These are phyloP conservation scores for Eufriesea mexicana DNA, from an alignment of 1,140 invertebrate species.

Conservation along the genomic window DNA sequence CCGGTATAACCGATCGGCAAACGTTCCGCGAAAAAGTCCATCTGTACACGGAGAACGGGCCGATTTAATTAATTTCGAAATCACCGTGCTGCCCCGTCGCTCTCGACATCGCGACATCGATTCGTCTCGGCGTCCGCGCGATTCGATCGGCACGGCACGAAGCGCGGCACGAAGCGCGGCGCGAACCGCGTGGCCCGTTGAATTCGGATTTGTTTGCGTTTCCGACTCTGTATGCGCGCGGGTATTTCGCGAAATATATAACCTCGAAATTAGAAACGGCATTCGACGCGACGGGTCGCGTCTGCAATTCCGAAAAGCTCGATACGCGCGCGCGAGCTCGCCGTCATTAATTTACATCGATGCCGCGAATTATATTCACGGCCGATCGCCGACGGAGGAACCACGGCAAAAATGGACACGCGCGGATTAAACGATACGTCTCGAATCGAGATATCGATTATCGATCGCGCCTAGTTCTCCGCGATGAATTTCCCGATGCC, in stretches of 20 bases:
- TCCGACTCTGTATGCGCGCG: not conserved
- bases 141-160: too few species aligned
- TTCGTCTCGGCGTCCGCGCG: not conserved
- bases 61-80: slow-evolving; percentile 47
- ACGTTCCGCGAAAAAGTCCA: slow-evolving; percentile 27
- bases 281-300: too few species aligned
- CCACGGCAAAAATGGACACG: not conserved
- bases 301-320: slow-evolving; percentile 11
- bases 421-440: slow-evolving; percentile 40
- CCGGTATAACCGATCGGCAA: slow-evolving; percentile 18
- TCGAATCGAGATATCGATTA: slow-evolving; percentile 58
- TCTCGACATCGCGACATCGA: not conserved
- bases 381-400: not conserved
- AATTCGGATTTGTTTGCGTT: not conserved
- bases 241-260: not conserved
- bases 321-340: slow-evolving; percentile 7
- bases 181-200: too few species aligned
- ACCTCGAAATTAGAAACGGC: slow-evolving; percentile 30
- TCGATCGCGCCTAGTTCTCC: slow-evolving; percentile 28
- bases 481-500: too few species aligned
- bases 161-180: too few species aligned
- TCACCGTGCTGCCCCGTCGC: slow-evolving; percentile 6
- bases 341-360: slow-evolving; percentile 58
- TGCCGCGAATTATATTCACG: slow-evolving; percentile 49
- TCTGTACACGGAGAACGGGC: slow-evolving; percentile 4